These are phyloP conservation scores for Lordiphosa collinella DNA, from an alignment of 1,140 invertebrate species.

Conservation along the genomic window DNA sequence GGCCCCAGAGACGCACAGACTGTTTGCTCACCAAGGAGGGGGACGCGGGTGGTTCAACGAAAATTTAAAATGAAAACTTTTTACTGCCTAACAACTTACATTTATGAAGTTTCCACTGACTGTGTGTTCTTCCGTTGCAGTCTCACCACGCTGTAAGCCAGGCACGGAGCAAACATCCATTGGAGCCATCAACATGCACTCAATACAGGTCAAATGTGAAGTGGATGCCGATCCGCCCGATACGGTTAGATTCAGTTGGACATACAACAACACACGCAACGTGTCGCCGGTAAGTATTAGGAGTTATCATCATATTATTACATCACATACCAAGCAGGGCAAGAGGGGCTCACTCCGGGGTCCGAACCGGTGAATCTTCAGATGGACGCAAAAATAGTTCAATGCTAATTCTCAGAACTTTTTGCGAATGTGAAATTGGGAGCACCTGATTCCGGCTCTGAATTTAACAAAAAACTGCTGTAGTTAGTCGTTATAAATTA, in stretches of 20 bases:
- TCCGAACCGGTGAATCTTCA: too few relatives aligned
- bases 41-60: not conserved
- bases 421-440: too few relatives aligned
- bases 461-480: too few relatives aligned
- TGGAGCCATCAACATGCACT: constrained; percentile 83
- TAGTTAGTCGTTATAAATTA: too few relatives aligned
- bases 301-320: too few relatives aligned
- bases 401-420: too few relatives aligned
- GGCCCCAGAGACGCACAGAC: constrained; percentile 27
- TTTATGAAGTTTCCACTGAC: constrained; percentile 29
- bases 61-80: constrained; percentile 55
- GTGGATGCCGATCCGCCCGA: constrained; percentile 90
- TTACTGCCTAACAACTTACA: constrained; percentile 39
- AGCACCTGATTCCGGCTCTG: too few relatives aligned
- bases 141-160: constrained; percentile 83
- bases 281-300: constrained; percentile 84
- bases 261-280: constrained; percentile 87
- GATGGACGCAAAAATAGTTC: too few relatives aligned
- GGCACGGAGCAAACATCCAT: constrained; percentile 82
- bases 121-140: constrained; percentile 77
- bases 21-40: constrained; percentile 37
- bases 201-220: constrained; percentile 86
- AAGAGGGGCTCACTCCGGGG: too few relatives aligned
- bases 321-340: too few relatives aligned
- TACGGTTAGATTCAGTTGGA: constrained; percentile 89